These are phyloP conservation scores for Dinomys branickii DNA, from an alignment of 2,113 vertebrate species.

Conservation along the genomic window DNA sequence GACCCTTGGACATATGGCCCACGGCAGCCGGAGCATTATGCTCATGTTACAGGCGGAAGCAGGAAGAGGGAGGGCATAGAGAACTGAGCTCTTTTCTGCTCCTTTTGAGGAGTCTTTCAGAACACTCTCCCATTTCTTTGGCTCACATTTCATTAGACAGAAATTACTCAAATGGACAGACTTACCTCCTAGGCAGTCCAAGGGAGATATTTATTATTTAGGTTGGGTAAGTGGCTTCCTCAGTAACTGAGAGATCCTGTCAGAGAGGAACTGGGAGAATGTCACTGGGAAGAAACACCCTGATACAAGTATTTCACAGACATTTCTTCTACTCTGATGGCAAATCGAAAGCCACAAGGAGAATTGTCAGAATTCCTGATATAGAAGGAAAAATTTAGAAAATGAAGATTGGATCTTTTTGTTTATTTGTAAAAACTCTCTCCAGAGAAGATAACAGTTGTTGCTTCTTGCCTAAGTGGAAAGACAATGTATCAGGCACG, in stretches of 20 bases:
- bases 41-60: neutral
- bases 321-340: neutral
- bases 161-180: neutral
- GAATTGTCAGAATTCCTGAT: conserved; percentile 45
- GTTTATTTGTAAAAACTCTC: neutral
- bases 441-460: neutral
- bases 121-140: neutral
- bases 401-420: neutral
- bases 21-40: neutral
- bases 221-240: neutral
- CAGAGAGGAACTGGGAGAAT: neutral
- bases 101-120: neutral
- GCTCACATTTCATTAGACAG: neutral
- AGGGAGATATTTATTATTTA: neutral
- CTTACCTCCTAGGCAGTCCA: neutral
- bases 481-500: neutral
- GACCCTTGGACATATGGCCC: neutral
- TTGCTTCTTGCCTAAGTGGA: neutral
- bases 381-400: neutral
- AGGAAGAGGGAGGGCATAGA: neutral
- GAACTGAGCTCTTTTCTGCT: neutral
- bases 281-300: neutral
- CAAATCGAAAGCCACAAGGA: neutral
- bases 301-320: neutral
- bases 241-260: neutral